These are phyloP conservation scores for Caenorhabditis auriculariae DNA, from an alignment of 2,888 invertebrate species.

Conservation along the genomic window DNA sequence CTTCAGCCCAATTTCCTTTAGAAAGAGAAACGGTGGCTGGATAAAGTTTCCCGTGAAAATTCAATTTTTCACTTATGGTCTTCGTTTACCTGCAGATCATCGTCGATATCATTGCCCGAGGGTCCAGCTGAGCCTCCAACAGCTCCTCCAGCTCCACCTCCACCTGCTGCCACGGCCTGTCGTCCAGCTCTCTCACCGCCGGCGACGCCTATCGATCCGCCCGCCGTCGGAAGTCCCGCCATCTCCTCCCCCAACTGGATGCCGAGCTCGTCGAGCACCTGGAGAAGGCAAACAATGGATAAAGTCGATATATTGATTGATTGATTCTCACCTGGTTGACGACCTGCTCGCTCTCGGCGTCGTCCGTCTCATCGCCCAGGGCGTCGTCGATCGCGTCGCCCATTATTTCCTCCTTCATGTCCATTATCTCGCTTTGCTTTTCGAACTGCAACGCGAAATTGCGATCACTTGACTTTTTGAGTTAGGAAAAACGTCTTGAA, in stretches of 20 bases:
- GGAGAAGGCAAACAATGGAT: conserved; percentile 64
- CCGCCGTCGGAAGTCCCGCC: conserved; percentile 79
- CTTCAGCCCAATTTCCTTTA: no score
- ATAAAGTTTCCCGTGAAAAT: no score
- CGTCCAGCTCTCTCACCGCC: conserved; percentile 62
- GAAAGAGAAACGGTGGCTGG: no score
- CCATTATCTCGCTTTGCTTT: conserved; percentile 99
- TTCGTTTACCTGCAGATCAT: conserved; percentile 94
- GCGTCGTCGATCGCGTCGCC: conserved; percentile 99
- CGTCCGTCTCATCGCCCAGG: conserved; percentile 96
- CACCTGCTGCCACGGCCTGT: conserved; percentile 50
- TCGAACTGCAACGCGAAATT: conserved; percentile 74
- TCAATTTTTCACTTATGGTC: no score
- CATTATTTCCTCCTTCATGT: conserved; percentile 99
- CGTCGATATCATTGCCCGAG: conserved; percentile 75
- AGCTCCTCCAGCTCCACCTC: conserved; percentile 7
- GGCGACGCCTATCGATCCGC: conserved; percentile 67
- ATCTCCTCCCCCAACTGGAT: conserved; percentile 89
- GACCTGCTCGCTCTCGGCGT: conserved; percentile 78
- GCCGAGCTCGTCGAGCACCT: conserved; percentile 95
- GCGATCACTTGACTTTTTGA: no score
- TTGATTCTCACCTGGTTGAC: conserved; percentile 56
- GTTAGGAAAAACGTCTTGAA: no score
- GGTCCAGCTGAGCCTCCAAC: conserved; percentile 14
- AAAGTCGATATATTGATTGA: not conserved